Conservation (phyloP, 30 jellyfish, hydroid and myxozoan genomes). For the Turritopsis dohrnii region DNA sequence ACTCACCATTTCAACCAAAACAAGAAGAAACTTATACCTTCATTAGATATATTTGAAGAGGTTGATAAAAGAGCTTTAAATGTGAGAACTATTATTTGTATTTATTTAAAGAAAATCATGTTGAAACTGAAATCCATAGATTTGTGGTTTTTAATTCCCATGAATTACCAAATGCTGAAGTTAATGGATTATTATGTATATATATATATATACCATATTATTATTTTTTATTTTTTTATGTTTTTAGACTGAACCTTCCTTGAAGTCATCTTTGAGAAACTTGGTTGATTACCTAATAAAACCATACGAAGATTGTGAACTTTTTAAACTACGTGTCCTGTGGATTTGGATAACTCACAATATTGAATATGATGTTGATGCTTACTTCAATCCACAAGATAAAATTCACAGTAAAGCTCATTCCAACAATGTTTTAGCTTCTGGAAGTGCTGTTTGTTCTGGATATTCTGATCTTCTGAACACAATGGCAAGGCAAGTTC, state of each 20-base stretch:
- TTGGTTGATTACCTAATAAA: slow-evolving; percentile 17
- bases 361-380: slow-evolving; percentile 52
- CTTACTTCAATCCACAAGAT: slow-evolving; percentile 26
- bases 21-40: slow-evolving; percentile 10
- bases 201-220: too few relatives aligned
- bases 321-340: slow-evolving; percentile 43
- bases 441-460: slow-evolving; percentile 58
- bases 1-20: not conserved
- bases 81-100: not conserved
- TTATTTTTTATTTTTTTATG: too few relatives aligned
- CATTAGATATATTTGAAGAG: slow-evolving; percentile 1
- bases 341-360: slow-evolving; percentile 83
- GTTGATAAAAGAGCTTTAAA: slow-evolving; percentile 26
- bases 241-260: not conserved
- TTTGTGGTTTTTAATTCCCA: too few relatives aligned
- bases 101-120: too few relatives aligned
- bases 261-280: not conserved
- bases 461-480: slow-evolving; percentile 55
- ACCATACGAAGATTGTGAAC: slow-evolving; percentile 34
- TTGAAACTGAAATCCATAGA: too few relatives aligned
- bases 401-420: slow-evolving; percentile 28
- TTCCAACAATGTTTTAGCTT: not conserved
- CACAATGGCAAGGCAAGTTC: slow-evolving; percentile 43
- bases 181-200: too few relatives aligned
- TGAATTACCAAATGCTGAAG: too few relatives aligned